Evolutionary conservation across 2,888 invertebrate genomes (phyloP).

Genomic region (Dasysyrphus tricinctus): DNA sequence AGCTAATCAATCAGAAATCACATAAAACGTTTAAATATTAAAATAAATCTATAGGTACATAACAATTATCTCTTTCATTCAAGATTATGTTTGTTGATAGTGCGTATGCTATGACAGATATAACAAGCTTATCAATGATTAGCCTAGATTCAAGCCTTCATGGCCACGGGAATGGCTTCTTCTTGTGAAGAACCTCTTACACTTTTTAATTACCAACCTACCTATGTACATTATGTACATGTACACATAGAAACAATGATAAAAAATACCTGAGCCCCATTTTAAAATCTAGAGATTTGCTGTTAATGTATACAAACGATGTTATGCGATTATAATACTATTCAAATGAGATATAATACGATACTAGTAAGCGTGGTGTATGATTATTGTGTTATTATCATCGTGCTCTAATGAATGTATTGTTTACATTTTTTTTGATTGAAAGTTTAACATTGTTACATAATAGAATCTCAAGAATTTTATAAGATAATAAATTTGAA

Average conservation of each 20-base stretch:
- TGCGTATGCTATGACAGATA: neutral
- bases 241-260: no score
- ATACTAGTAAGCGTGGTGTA: no score
- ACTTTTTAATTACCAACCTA: neutral
- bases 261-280: neutral
- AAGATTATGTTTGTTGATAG: conserved; percentile 5
- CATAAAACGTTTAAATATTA: neutral
- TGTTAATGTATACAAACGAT: no score
- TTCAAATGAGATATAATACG: no score
- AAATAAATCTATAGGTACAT: neutral
- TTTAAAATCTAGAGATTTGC: neutral
- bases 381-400: no score
- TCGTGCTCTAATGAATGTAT: no score
- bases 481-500: no score
- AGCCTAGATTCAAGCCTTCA: neutral
- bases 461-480: no score
- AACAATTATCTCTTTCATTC: neutral
- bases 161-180: neutral
- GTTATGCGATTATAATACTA: no score
- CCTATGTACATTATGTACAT: no score
- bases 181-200: neutral
- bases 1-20: neutral
- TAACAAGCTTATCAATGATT: neutral
- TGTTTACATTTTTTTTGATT: no score
- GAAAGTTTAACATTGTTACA: no score